Evolutionary conservation across 2,888 invertebrate genomes (phyloP).

Genomic region (Drosophila aldrichi): DNA sequence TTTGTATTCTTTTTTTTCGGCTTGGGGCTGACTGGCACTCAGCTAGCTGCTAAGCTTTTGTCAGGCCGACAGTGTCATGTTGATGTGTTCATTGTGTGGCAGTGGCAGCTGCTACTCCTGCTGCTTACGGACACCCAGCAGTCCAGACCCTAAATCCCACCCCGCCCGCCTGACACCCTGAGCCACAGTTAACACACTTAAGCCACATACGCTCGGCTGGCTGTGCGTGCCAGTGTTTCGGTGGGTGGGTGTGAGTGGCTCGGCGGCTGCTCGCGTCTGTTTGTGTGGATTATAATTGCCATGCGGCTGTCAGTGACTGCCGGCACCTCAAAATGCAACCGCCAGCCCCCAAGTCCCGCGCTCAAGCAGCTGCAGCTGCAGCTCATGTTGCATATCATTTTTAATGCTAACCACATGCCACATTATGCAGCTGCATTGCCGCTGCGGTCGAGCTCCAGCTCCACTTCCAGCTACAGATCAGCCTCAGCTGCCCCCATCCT

Average conservation of each 20-base stretch:
- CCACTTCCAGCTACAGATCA: slow-evolving; percentile 41
- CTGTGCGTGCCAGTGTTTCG: slow-evolving; percentile 43
- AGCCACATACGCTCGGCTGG: slow-evolving; percentile 58
- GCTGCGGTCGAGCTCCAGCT: slow-evolving; percentile 66
- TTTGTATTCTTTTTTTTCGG: background rate
- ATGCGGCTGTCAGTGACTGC: slow-evolving; percentile 77
- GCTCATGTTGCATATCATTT: slow-evolving; percentile 80
- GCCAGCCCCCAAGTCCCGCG: slow-evolving; percentile 3
- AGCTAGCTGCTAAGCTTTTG: slow-evolving; percentile 72
- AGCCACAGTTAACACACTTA: slow-evolving; percentile 71
- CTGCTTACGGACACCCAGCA: slow-evolving; percentile 21
- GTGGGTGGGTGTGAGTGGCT: slow-evolving; percentile 36
- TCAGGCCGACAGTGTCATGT: slow-evolving; percentile 75
- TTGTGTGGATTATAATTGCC: slow-evolving; percentile 81
- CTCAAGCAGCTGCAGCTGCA: slow-evolving; percentile 46
- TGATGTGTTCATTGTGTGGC: slow-evolving; percentile 81
- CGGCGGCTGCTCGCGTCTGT: slow-evolving; percentile 43
- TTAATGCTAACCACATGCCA: slow-evolving; percentile 82
- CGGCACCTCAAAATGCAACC: slow-evolving; percentile 50
- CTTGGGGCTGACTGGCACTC: slow-evolving; percentile 39
- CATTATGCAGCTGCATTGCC: slow-evolving; percentile 79
- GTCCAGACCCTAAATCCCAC: background rate
- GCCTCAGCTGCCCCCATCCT: slow-evolving; percentile 2
- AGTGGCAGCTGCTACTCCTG: slow-evolving; percentile 57
- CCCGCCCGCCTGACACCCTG: slow-evolving; percentile 26